Evolutionary conservation across 2,113 vertebrate species (phyloP).

Genomic region (Indri indri): DNA sequence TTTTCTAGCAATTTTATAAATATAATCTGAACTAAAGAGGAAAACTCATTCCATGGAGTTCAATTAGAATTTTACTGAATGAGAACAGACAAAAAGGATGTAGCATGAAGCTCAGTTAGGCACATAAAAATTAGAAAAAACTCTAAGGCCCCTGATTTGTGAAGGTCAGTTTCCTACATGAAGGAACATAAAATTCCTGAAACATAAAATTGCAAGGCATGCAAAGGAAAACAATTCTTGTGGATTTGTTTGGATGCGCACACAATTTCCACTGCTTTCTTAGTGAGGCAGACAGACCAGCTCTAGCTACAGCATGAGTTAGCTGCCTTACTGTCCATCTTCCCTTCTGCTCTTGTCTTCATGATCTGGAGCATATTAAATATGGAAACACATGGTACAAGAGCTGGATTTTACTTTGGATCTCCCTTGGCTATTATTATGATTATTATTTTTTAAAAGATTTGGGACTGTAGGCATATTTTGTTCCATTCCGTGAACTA

Average conservation of each 20-base stretch:
- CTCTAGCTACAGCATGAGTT: not conserved
- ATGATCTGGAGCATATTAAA: not conserved
- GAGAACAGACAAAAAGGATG: not conserved
- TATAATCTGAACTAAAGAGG: not conserved
- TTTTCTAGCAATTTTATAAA: constrained; percentile 34
- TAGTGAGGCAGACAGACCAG: not conserved
- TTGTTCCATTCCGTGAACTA: not conserved
- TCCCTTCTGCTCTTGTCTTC: not conserved
- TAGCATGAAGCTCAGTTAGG: not conserved
- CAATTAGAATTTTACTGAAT: not conserved
- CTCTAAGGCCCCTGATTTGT: not conserved
- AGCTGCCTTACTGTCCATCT: not conserved
- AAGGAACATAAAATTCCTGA: not conserved
- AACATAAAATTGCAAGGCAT: not conserved
- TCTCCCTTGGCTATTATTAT: not conserved
- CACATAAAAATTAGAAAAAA: not conserved
- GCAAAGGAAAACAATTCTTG: not conserved
- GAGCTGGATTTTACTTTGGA: not conserved
- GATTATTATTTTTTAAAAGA: not conserved
- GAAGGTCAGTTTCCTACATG: not conserved
- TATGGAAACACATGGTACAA: not conserved
- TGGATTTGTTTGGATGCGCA: not conserved
- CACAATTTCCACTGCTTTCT: too few relatives aligned
- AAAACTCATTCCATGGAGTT: not conserved
- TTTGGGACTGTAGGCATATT: not conserved